phyloP scores from a whole-genome alignment of 1,140 invertebrate species.

The Anagrus nilaparvatae region DNA sequence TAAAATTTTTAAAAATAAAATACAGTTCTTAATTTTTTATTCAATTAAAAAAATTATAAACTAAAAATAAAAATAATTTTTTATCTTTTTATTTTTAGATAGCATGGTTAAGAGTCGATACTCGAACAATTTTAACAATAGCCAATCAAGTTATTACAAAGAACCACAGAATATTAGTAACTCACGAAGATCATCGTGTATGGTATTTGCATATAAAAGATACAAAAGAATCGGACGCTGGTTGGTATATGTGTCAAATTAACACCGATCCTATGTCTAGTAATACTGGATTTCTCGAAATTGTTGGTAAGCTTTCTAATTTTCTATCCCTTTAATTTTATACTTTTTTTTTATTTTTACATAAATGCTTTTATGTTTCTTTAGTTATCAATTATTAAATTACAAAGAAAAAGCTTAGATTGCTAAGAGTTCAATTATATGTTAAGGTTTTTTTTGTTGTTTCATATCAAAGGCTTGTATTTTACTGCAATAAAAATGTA shows the following conservation, averaged over 20 bases:
- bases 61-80: no score
- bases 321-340: not conserved
- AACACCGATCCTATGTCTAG: conserved; percentile 52
- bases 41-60: no score
- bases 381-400: no score
- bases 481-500: not conserved
- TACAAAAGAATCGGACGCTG: conserved; percentile 40
- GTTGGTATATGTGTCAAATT: conserved; percentile 51
- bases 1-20: no score
- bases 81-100: conserved; percentile 41
- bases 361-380: no score
- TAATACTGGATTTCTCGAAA: conserved; percentile 46
- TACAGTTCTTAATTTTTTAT: no score
- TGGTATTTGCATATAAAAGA: conserved; percentile 46
- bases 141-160: conserved; percentile 47
- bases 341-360: not conserved
- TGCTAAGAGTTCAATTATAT: no score
- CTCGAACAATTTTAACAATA: conserved; percentile 51
- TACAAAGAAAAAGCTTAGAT: no score
- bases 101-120: conserved; percentile 52
- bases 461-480: not conserved
- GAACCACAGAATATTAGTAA: conserved; percentile 48
- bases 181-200: conserved; percentile 45
- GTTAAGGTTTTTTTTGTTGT: not conserved
- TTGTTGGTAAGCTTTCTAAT: conserved; percentile 42